Evolutionary conservation across 92 coral and sea anemone species (phyloP), one percentile per base, ranked within the genome.

Genomic region (Pocillopora meandrina): DNA sequence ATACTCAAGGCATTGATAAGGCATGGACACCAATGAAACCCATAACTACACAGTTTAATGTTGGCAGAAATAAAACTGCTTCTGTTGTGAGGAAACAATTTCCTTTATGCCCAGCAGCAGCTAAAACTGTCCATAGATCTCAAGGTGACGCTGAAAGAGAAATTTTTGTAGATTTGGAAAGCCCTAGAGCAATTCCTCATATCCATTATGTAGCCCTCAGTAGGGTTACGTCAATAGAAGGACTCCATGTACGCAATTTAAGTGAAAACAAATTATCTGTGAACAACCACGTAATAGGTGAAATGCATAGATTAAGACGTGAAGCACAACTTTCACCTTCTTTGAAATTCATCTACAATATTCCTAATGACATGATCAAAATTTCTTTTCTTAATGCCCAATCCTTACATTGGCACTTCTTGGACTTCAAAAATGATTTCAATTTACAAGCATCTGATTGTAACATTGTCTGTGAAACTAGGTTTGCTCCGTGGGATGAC

Each of bases 21-120:
- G 20, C 67, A 15, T 88, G 91, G 91, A 88, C 90, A 26, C 82
- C 87, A 63, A 34, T 87, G 36, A 82, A 56, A 74, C 82, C 90
- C 17, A 65, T 82, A 3, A 87, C 84, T 59, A 36, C 82, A 10
- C 79, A 87, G 61, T 64, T 82, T 35, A 60, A 57, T 57, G 86
- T 82, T 56, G 79, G 71, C 34, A 70, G 79, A 34, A 71, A 58
- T 61, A 78, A 35, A 56, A 67, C 19, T 59, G 82, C 64, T 23
- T 18, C 61, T 17, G 56, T 82, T 57, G 80, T 72, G 5, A 84
- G 82, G 35, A 84, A 75, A 61, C 87, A 84, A 64, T 84, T 84
- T 67, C 87, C 87, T 34, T 33, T 84, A 14, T 64, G 79, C 18
- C 89, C 84, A 49, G 84, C 88, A 12, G 88, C 82, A 1, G 87